These are phyloP conservation scores for Arizona elegans DNA, from an alignment of 2,113 vertebrate species.

Conservation along the genomic window DNA sequence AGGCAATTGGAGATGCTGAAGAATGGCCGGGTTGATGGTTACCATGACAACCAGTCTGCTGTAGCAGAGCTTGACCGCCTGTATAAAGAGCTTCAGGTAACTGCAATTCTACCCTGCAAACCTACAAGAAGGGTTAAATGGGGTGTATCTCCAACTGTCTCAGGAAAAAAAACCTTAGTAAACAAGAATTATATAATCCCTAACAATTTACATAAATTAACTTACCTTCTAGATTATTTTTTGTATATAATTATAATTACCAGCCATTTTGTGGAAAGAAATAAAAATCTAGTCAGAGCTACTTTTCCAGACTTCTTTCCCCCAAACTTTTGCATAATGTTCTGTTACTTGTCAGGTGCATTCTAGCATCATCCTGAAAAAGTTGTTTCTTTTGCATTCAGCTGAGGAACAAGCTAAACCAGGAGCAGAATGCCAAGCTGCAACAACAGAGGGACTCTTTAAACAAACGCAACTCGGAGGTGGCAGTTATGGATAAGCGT, in stretches of 20 bases:
- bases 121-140: neutral
- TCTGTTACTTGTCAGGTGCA: slow-evolving; percentile 16
- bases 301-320: slow-evolving; percentile 34
- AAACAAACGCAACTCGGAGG: slow-evolving; percentile 93
- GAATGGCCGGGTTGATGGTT: slow-evolving; percentile 86
- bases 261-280: neutral
- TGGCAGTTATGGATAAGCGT: slow-evolving; percentile 92
- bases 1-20: slow-evolving; percentile 94
- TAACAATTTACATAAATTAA: neutral
- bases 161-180: accelerated
- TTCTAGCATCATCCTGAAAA: slow-evolving; percentile 24
- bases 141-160: neutral
- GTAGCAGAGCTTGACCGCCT: slow-evolving; percentile 92
- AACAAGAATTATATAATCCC: neutral
- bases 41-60: slow-evolving; percentile 85
- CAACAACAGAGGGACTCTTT: slow-evolving; percentile 94
- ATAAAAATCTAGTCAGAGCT: neutral
- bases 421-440: slow-evolving; percentile 93
- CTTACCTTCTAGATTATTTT: neutral
- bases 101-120: accelerated
- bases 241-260: neutral
- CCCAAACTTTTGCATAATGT: slow-evolving; percentile 22
- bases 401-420: slow-evolving; percentile 95
- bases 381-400: slow-evolving; percentile 67
- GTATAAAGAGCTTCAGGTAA: slow-evolving; percentile 96